phyloP scores from a whole-genome alignment of 2,113 vertebrate genomes.

The Myotis lucifugus region DNA sequence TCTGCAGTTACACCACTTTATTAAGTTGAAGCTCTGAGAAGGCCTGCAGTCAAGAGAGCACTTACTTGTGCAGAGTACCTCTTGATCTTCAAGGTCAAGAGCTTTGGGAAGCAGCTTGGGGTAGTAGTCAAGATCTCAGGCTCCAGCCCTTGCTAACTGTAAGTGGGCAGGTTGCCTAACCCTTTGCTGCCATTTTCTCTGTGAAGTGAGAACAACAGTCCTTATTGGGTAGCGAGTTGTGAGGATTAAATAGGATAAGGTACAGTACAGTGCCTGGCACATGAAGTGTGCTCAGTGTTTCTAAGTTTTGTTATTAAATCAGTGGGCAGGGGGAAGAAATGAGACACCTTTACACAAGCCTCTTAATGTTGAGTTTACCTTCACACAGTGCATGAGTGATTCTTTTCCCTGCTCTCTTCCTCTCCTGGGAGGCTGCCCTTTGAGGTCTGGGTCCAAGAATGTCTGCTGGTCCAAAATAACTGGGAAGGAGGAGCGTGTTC shows the following conservation, averaged over 20 bases:
- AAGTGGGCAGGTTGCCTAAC: not conserved
- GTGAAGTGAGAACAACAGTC: not conserved
- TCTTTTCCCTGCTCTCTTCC: constrained; percentile 68
- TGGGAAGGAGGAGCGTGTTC: constrained; percentile 70
- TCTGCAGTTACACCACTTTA: not conserved
- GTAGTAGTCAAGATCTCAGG: not conserved
- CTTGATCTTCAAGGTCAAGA: not conserved
- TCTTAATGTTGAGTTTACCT: constrained; percentile 83
- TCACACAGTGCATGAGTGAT: constrained; percentile 88
- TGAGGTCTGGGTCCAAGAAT: constrained; percentile 49
- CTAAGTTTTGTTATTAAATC: not conserved
- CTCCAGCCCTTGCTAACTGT: not conserved
- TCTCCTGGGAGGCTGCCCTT: not conserved
- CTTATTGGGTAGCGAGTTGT: not conserved
- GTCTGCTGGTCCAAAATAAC: constrained; percentile 68
- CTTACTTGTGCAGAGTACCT: not conserved
- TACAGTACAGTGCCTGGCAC: not conserved
- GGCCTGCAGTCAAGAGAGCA: not conserved
- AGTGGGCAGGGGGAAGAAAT: not conserved
- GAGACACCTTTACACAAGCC: not conserved
- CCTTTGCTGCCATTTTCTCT: not conserved
- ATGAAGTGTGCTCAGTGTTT: not conserved
- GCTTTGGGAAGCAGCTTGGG: not conserved
- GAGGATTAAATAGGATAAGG: not conserved
- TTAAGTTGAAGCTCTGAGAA: not conserved